A percentile compares a stretch with the other conserved stretches of the same genome.
These are phyloP conservation scores for Galaxias olidus DNA, from an alignment of 2,797 vertebrate genomes.

Conservation along the genomic window DNA sequence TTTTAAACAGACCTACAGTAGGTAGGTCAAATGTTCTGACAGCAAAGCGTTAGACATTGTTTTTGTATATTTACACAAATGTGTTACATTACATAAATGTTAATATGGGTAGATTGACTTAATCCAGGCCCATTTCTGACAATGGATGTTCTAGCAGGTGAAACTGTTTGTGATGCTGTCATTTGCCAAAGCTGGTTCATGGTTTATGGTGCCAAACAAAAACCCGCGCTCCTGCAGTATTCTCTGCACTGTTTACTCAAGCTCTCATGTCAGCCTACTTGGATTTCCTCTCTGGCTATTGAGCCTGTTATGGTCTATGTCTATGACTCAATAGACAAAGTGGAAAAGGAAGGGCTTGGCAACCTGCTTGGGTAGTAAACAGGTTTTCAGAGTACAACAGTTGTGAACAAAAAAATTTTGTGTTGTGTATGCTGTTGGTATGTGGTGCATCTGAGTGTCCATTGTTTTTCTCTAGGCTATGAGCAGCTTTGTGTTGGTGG, in stretches of 20 bases:
- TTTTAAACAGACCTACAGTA: not conserved
- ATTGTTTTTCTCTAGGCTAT: slow-evolving; percentile 66
- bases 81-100: too few relatives aligned
- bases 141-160: slow-evolving; percentile 53
- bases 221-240: slow-evolving; percentile 15
- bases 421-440: slow-evolving; percentile 2
- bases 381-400: slow-evolving; percentile 3
- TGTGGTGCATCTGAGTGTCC: not conserved
- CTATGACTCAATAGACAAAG: slow-evolving; percentile 22
- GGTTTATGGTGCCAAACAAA: slow-evolving; percentile 44
- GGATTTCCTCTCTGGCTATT: slow-evolving; percentile 11
- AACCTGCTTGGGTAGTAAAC: not conserved
- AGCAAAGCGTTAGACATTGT: slow-evolving; percentile 13
- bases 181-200: slow-evolving; percentile 31
- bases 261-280: slow-evolving; percentile 31
- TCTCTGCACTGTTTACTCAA: slow-evolving; percentile 12
- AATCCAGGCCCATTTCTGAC: slow-evolving; percentile 22
- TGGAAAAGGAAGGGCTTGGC: slow-evolving; percentile 27
- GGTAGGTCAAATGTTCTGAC: not conserved
- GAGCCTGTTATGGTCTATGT: slow-evolving; percentile 5
- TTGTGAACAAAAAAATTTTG: not conserved
- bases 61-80: slow-evolving; percentile 36
- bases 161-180: slow-evolving; percentile 23
- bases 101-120: slow-evolving; percentile 18
- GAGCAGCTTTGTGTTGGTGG: slow-evolving; percentile 80